Percentiles rank a stretch among this genome's conserved stretches.
Conservation (phyloP, 2,797 vertebrate genomes). For the Gallinago nigripennis region DNA sequence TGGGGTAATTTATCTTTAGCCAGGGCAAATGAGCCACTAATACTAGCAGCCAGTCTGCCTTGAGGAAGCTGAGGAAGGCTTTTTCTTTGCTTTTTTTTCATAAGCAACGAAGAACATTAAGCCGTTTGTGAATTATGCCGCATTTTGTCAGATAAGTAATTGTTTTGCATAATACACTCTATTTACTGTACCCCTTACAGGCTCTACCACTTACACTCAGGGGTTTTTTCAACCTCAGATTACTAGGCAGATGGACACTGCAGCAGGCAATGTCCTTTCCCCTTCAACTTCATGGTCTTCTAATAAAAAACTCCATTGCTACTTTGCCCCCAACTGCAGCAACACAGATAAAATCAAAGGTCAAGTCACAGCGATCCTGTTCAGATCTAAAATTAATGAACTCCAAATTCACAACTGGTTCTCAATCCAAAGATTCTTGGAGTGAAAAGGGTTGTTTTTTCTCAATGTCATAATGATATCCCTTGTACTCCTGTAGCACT, state of each 20-base stretch:
- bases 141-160: constrained; percentile 33
- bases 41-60: background rate
- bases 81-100: background rate
- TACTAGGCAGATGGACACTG: background rate
- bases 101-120: background rate
- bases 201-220: background rate
- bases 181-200: background rate
- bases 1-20: background rate
- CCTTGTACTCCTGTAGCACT: background rate
- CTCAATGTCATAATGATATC: background rate
- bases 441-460: background rate
- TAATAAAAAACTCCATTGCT: background rate
- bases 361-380: background rate
- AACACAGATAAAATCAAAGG: constrained; percentile 10
- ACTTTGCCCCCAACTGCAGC: background rate
- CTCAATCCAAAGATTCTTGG: background rate
- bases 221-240: background rate
- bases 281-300: background rate
- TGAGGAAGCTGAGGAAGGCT: background rate
- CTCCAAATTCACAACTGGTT: background rate
- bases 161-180: background rate
- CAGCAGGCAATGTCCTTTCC: background rate
- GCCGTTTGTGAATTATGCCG: constrained; percentile 23
- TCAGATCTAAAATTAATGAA: background rate
- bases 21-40: background rate